A percentile compares a stretch with the other conserved stretches of the same genome.
Evolutionary conservation across 2,888 invertebrate genomes (phyloP).

Genomic region (Poecilus cupreus): DNA sequence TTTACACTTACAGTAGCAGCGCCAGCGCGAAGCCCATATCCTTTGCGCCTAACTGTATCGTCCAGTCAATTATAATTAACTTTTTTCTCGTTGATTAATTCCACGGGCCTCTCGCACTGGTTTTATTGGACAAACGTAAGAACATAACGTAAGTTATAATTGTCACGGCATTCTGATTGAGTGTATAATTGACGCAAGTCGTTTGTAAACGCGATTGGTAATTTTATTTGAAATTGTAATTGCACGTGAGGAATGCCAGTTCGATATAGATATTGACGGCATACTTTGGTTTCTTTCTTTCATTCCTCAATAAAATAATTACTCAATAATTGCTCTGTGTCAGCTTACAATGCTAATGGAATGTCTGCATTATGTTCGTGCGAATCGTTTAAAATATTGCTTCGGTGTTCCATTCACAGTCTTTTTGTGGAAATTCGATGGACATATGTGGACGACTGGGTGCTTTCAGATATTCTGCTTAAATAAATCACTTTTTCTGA

Average conservation of each 20-base stretch:
- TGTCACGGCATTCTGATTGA: slow-evolving; percentile 13
- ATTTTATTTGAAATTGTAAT: slow-evolving; percentile 57
- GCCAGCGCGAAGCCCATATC: not conserved
- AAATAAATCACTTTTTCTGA: slow-evolving; percentile 40
- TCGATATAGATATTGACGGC: slow-evolving; percentile 54
- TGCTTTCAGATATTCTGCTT: not conserved
- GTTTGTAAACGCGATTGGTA: slow-evolving; percentile 50
- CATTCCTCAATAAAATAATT: slow-evolving; percentile 55
- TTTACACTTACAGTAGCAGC: not conserved
- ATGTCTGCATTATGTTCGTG: slow-evolving; percentile 34
- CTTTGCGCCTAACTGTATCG: slow-evolving; percentile 23
- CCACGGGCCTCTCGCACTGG: slow-evolving; percentile 3
- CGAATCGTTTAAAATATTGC: slow-evolving; percentile 50
- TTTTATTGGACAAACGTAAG: slow-evolving; percentile 34
- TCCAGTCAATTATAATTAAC: slow-evolving; percentile 33
- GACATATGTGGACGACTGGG: slow-evolving; percentile 13
- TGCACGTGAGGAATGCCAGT: slow-evolving; percentile 42
- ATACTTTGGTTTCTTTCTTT: slow-evolving; percentile 37
- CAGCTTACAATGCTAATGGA: slow-evolving; percentile 54
- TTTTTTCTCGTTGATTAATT: slow-evolving; percentile 31
- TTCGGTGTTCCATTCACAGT: slow-evolving; percentile 31
- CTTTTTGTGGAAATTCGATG: slow-evolving; percentile 44
- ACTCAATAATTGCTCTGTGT: slow-evolving; percentile 54
- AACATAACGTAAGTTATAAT: slow-evolving; percentile 37
- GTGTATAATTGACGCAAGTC: slow-evolving; percentile 24